Conservation (phyloP, 2,888 invertebrate genomes). For the Pristionchus maxplancki region DNA sequence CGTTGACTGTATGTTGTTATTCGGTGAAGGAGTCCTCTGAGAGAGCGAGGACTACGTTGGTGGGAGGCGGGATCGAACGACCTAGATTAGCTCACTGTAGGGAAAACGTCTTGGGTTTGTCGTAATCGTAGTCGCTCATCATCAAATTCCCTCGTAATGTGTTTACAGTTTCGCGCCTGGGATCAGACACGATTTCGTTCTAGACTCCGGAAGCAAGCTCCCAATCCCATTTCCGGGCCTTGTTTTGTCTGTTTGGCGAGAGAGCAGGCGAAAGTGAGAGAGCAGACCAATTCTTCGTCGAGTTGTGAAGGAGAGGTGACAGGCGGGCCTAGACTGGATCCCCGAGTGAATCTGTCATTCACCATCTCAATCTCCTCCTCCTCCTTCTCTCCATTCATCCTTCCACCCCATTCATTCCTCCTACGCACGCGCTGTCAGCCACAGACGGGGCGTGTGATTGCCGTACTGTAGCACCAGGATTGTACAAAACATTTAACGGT, state of each 20-base stretch:
- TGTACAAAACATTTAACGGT: no score
- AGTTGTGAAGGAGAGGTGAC: not conserved
- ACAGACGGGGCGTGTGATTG: not conserved
- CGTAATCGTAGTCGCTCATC: not conserved
- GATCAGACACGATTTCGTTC: no score
- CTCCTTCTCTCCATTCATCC: not conserved
- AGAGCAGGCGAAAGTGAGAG: no score
- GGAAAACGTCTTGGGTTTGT: no score
- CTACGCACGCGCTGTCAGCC: not conserved
- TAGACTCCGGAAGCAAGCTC: not conserved
- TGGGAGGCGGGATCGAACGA: no score
- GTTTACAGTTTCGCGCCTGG: not conserved
- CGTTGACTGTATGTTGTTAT: not conserved
- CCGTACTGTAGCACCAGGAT: no score
- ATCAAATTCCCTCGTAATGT: not conserved
- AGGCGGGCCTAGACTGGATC: not conserved
- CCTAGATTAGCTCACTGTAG: no score
- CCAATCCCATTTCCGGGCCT: not conserved
- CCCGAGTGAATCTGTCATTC: not conserved
- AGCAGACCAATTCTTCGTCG: not conserved
- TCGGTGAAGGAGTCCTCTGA: not conserved
- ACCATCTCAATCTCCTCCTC: slow-evolving; percentile 12
- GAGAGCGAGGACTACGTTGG: not conserved
- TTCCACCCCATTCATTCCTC: slow-evolving; percentile 19
- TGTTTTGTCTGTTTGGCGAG: no score